A percentile compares a stretch with the other conserved stretches of the same genome.
These are phyloP conservation scores for Tetranychus truncatus DNA, from an alignment of 2,888 invertebrate genomes.

Conservation along the genomic window DNA sequence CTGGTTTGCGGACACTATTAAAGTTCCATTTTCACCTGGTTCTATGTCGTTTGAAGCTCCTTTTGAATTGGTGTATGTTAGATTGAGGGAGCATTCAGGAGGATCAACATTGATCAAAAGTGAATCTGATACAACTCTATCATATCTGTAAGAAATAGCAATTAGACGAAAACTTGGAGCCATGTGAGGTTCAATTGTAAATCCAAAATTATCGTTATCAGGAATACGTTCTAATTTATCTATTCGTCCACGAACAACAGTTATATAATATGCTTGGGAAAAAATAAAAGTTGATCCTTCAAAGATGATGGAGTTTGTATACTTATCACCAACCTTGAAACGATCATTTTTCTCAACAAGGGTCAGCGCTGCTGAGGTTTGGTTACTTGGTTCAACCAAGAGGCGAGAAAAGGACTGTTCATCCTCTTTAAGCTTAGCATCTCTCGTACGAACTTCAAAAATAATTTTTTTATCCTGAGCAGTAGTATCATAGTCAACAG, in stretches of 20 bases:
- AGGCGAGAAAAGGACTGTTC: constrained; percentile 13
- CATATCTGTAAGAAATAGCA: constrained; percentile 17
- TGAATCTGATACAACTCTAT: constrained; percentile 21
- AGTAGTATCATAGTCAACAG: not conserved
- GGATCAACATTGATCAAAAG: constrained; percentile 23
- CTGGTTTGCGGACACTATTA: constrained; percentile 19
- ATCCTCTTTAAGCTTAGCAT: constrained; percentile 7
- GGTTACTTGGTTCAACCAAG: not conserved
- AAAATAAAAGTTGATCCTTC: constrained; percentile 8
- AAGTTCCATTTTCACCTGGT: constrained; percentile 21
- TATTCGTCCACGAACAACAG: constrained; percentile 1
- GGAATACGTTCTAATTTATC: not conserved
- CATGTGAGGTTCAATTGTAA: constrained; percentile 20
- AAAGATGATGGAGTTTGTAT: not conserved
- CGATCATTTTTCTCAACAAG: not conserved
- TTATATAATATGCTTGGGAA: not conserved
- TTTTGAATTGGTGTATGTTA: not conserved
- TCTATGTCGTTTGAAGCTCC: not conserved
- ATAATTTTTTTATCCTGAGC: not conserved
- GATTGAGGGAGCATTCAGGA: constrained; percentile 17
- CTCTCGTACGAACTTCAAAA: not conserved
- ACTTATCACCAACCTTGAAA: constrained; percentile 1
- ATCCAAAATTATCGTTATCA: not conserved
- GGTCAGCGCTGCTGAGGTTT: not conserved
- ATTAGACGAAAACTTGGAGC: constrained; percentile 21